phyloP scores from a whole-genome alignment of 2,888 invertebrate genomes.

The Sesamia inferens region DNA sequence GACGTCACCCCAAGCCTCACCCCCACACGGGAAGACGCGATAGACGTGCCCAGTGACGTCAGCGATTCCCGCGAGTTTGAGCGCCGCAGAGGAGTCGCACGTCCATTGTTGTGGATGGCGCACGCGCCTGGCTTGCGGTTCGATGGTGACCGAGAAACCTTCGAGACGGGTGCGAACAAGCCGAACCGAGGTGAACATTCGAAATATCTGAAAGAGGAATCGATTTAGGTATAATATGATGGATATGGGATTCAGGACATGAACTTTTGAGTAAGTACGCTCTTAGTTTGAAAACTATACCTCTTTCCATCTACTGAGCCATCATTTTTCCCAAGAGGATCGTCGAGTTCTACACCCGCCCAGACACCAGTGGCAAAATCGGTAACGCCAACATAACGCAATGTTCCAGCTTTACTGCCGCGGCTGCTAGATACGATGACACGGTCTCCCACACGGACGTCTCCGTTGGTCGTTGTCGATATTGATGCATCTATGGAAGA shows the following conservation, averaged over 20 bases:
- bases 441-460: constrained; percentile 96
- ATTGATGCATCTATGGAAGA: constrained; percentile 83
- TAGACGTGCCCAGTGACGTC: constrained; percentile 91
- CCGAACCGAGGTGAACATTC: constrained; percentile 97
- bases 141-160: constrained; percentile 96
- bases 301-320: constrained; percentile 97
- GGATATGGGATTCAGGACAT: background rate
- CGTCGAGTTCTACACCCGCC: constrained; percentile 99
- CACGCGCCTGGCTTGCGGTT: constrained; percentile 91
- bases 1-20: constrained; percentile 94
- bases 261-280: background rate
- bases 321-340: constrained; percentile 98
- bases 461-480: constrained; percentile 88
- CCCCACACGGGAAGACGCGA: constrained; percentile 91
- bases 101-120: constrained; percentile 91
- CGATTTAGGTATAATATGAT: constrained; percentile 33
- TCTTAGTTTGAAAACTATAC: constrained; percentile 82
- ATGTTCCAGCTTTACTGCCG: constrained; percentile 96
- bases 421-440: constrained; percentile 96
- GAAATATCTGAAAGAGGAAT: constrained; percentile 94
- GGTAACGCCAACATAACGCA: constrained; percentile 96
- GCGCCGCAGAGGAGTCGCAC: constrained; percentile 90
- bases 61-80: constrained; percentile 97
- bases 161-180: constrained; percentile 97
- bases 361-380: constrained; percentile 98